A percentile compares a stretch with the other conserved stretches of the same genome.
Conservation (phyloP, 1,140 invertebrate genomes). For the Drosophila simulans region DNA sequence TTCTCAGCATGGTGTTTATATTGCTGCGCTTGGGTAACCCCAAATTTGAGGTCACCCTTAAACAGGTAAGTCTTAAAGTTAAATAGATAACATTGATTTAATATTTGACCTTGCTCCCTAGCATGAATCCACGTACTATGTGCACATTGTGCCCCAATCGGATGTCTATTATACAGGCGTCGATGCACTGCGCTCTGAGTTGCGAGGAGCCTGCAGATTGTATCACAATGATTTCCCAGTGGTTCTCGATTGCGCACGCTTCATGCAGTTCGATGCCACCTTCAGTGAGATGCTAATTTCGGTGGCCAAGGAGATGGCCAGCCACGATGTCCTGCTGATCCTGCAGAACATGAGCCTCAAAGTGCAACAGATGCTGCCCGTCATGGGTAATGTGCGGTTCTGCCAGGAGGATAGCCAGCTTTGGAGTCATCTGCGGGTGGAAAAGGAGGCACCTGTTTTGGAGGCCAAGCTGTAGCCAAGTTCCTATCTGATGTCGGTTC, state of each 20-base stretch:
- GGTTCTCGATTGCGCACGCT: slow-evolving; percentile 87
- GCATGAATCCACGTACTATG: slow-evolving; percentile 82
- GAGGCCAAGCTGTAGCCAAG: slow-evolving; percentile 42
- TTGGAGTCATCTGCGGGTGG: slow-evolving; percentile 28
- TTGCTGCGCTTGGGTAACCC: slow-evolving; percentile 93
- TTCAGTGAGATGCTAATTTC: slow-evolving; percentile 86
- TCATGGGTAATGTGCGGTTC: slow-evolving; percentile 58
- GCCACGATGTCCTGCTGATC: slow-evolving; percentile 58
- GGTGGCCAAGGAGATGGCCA: slow-evolving; percentile 72
- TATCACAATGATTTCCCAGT: slow-evolving; percentile 85
- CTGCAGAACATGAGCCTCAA: slow-evolving; percentile 69
- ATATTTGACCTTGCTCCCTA: slow-evolving; percentile 1
- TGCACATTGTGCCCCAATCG: slow-evolving; percentile 87
- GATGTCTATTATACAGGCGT: slow-evolving; percentile 89
- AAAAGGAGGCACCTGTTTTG: slow-evolving; percentile 7
- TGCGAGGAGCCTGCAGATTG: slow-evolving; percentile 84
- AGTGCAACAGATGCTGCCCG: slow-evolving; percentile 67
- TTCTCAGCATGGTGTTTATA: slow-evolving; percentile 92
- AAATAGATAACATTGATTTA: not conserved
- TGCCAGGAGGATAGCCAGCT: slow-evolving; percentile 53
- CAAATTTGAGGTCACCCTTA: slow-evolving; percentile 87
- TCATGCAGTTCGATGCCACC: slow-evolving; percentile 88
- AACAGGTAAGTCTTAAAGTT: slow-evolving; percentile 85
- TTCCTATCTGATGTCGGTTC: not conserved
- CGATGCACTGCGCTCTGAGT: slow-evolving; percentile 86